Evolutionary conservation across 2,888 invertebrate genomes (phyloP), one percentile per base, ranked within the genome.

Genomic region (Antheraea yamamai): DNA sequence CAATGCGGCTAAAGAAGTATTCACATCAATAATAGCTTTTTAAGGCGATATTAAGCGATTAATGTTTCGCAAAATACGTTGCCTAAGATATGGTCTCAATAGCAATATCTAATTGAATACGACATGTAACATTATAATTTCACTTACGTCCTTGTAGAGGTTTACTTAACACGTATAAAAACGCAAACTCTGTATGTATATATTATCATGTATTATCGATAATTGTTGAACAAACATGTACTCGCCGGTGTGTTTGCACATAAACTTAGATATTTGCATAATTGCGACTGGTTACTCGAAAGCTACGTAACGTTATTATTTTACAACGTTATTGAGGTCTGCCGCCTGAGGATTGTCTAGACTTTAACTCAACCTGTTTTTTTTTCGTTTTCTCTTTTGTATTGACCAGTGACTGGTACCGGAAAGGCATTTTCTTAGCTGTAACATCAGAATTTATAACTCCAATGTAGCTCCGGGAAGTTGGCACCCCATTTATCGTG

Each of bases 141-240:
- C 80, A 75, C 74, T 55, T 72, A 55, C 77, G 82, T 78, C 82
- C 81, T 80, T 76, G 78, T 71, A 74, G 74, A 75, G 72, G 61
- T 78, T 76, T 79, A 61, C 78, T 76, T 72, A 76, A 73, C 77
- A 76, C 75, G 66, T 78, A 74, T 79, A 64, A 72, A 72, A 72
- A 79, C 77, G 74, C 79, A 58, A 74, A 73, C 76, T 76, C 77
- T 77, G 26, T 75, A 61, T 68, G 61, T 61, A 61, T 68, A 23
- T 61, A 61, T 68, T 66, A 30, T 26, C 78, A 58, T 58, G 61
- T 61, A 61, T 68, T 66, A 30, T 26, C 78, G 82, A 79, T 84
- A 85, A 84, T 84, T 84, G 80, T 77, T 79, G 77, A 73, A 76
- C 80, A 82, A 83, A 83, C 78, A 79, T 51, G 26, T 70, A 68